Conservation (phyloP, 2,797 vertebrate species). For the Sylvia borin region DNA sequence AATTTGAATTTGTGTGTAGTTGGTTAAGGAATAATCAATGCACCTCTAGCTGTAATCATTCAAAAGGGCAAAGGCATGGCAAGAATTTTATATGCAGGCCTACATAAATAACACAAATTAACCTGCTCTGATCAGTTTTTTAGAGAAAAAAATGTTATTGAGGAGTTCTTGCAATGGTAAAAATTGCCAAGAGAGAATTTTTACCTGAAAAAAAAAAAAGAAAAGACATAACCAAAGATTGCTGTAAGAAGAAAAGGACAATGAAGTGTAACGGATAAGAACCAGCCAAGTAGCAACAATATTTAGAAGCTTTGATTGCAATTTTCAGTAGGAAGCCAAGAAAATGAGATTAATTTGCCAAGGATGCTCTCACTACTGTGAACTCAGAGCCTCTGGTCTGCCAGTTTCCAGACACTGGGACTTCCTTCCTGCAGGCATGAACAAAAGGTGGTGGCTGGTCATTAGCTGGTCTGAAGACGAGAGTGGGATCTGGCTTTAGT, state of each 20-base stretch:
- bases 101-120: constrained; percentile 16
- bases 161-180: background rate
- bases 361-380: background rate
- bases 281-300: background rate
- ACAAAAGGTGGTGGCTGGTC: background rate
- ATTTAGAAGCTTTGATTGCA: background rate
- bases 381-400: background rate
- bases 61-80: background rate
- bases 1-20: background rate
- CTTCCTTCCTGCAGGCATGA: background rate
- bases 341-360: constrained; percentile 1
- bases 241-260: background rate
- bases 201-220: background rate
- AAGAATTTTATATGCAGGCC: background rate
- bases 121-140: background rate
- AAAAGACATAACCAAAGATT: background rate
- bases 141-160: background rate
- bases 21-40: background rate
- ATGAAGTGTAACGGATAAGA: background rate
- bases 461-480: background rate
- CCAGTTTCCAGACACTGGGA: background rate
- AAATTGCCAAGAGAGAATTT: background rate
- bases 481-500: background rate
- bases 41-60: background rate
- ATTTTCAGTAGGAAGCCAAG: background rate